Percentiles rank a stretch among this genome's conserved stretches.
These are phyloP conservation scores for Netelia fuscicornis DNA, from an alignment of 2,888 invertebrate species.

Conservation along the genomic window DNA sequence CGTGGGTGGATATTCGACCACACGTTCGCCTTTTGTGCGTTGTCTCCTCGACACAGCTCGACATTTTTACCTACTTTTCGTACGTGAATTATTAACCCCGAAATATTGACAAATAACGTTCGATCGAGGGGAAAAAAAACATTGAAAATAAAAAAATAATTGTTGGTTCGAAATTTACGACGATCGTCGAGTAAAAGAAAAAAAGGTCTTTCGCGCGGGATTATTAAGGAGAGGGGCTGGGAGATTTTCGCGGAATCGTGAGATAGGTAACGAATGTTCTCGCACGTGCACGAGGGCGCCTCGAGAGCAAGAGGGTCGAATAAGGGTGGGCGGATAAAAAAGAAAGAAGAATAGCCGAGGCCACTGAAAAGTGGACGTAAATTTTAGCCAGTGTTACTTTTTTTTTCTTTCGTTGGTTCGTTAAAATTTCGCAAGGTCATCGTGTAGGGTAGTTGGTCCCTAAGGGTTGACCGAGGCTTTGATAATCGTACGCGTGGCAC, in stretches of 20 bases:
- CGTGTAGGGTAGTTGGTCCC: slow-evolving; percentile 14
- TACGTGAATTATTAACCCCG: neutral
- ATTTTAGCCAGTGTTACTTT: slow-evolving; percentile 11
- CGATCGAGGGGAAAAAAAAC: neutral
- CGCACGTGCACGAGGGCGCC: slow-evolving; percentile 47
- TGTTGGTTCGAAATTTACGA: neutral
- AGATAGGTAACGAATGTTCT: slow-evolving; percentile 1
- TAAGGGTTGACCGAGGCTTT: slow-evolving; percentile 2
- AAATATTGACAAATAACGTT: neutral
- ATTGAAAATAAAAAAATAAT: neutral
- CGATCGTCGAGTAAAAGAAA: neutral
- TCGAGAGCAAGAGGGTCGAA: slow-evolving; percentile 21
- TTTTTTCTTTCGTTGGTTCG: slow-evolving; percentile 39
- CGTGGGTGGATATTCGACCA: slow-evolving; percentile 43
- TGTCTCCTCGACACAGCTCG: slow-evolving; percentile 7
- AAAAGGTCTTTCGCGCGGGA: no score
- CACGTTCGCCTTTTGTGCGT: slow-evolving; percentile 41
- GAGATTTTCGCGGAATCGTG: no score
- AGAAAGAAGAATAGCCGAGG: slow-evolving; percentile 33
- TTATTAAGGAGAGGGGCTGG: no score
- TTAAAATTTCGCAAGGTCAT: slow-evolving; percentile 53
- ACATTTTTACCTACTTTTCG: slow-evolving; percentile 3
- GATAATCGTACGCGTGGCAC: neutral
- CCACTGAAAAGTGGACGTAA: slow-evolving; percentile 38
- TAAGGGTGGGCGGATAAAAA: slow-evolving; percentile 22